Evolutionary conservation across 2,113 vertebrate genomes (phyloP).

Genomic region (Dermatemys mawii): DNA sequence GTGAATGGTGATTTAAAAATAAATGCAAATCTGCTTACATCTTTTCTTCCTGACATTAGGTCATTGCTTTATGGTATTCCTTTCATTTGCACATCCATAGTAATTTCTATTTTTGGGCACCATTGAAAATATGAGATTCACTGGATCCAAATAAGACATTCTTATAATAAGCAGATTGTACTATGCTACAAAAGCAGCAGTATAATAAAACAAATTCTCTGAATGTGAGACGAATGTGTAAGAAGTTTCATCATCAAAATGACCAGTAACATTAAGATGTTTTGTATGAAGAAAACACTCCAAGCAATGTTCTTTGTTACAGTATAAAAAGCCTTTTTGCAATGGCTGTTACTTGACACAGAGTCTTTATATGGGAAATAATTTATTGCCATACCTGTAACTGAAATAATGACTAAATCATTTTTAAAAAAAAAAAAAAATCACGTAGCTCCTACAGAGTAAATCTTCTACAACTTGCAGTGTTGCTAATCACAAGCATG

Average conservation of each 20-base stretch:
- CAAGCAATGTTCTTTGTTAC: slow-evolving; percentile 66
- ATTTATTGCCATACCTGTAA: slow-evolving; percentile 79
- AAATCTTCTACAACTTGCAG: slow-evolving; percentile 82
- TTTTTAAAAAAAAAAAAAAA: slow-evolving; percentile 65
- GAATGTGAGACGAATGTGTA: slow-evolving; percentile 71
- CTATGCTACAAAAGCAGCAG: slow-evolving; percentile 68
- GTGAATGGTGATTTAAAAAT: slow-evolving; percentile 77
- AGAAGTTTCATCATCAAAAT: slow-evolving; percentile 72
- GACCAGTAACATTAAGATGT: slow-evolving; percentile 73
- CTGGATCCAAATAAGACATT: slow-evolving; percentile 74
- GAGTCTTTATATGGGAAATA: slow-evolving; percentile 75
- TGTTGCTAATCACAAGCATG: slow-evolving; percentile 81
- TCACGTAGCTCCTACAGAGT: slow-evolving; percentile 75
- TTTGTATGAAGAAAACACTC: slow-evolving; percentile 70
- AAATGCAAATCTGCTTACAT: slow-evolving; percentile 78
- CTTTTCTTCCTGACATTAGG: slow-evolving; percentile 79
- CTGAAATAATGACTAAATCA: slow-evolving; percentile 79
- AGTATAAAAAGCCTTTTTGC: slow-evolving; percentile 68
- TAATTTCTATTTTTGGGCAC: slow-evolving; percentile 77
- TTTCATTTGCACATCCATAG: slow-evolving; percentile 78
- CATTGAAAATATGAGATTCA: slow-evolving; percentile 77
- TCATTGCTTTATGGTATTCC: slow-evolving; percentile 77
- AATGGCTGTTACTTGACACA: slow-evolving; percentile 65
- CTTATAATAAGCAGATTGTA: slow-evolving; percentile 69
- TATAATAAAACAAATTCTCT: slow-evolving; percentile 73